Conservation (phyloP, 1,140 invertebrate genomes). For the Lerema accius region DNA sequence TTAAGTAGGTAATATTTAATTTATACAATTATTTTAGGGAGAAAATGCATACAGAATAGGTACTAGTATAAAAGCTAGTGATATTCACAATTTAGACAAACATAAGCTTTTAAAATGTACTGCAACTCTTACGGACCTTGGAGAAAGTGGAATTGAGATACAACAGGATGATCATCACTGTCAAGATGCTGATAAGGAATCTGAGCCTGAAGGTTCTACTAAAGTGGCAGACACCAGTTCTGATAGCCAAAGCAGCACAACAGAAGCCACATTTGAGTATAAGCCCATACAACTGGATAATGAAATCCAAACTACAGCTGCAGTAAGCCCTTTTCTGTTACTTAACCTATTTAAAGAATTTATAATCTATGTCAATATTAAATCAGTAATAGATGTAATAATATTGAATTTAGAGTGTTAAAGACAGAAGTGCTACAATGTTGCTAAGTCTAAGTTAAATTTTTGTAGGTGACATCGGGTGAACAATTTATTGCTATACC, state of each 20-base stretch:
- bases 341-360: too few species aligned
- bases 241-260: constrained; percentile 34
- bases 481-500: constrained; percentile 79
- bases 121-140: constrained; percentile 47
- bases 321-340: constrained; percentile 45
- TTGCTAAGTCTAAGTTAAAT: too few species aligned
- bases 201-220: constrained; percentile 22
- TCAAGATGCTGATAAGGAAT: constrained; percentile 27
- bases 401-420: too few species aligned
- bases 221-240: constrained; percentile 29
- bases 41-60: constrained; percentile 50
- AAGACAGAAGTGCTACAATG: too few species aligned
- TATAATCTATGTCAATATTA: too few species aligned
- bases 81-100: constrained; percentile 44
- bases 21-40: too few species aligned
- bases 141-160: constrained; percentile 45
- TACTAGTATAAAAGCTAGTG: constrained; percentile 45
- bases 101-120: constrained; percentile 52
- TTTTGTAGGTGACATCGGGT: constrained; percentile 69
- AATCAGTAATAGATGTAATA: too few species aligned
- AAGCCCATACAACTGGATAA: constrained; percentile 64
- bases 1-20: too few species aligned
- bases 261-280: constrained; percentile 36
- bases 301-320: constrained; percentile 62
- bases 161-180: constrained; percentile 55